Evolutionary conservation across 2,797 vertebrate genomes (phyloP).

Genomic region (Macroramphosus scolopax): DNA sequence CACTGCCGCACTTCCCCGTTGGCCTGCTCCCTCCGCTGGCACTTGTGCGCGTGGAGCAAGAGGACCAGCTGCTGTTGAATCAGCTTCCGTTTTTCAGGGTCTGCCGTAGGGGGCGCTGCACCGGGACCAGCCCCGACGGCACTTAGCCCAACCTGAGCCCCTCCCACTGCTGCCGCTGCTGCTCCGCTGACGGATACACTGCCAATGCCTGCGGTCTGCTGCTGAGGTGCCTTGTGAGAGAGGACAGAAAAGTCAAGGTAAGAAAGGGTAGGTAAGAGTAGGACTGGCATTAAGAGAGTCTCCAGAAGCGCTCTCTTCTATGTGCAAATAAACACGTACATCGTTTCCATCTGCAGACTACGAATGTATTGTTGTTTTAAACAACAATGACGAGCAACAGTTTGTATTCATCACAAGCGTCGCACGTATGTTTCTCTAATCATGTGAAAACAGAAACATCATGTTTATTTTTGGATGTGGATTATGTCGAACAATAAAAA

Average conservation of each 20-base stretch:
- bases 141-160: constrained; percentile 73
- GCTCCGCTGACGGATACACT: constrained; percentile 48
- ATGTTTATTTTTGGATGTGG: no score
- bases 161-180: constrained; percentile 54
- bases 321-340: no score
- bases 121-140: constrained; percentile 77
- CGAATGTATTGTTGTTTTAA: no score
- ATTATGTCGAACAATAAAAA: no score
- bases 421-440: no score
- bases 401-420: no score
- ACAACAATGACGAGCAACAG: no score
- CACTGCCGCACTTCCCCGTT: constrained; percentile 87
- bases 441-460: no score
- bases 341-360: no score
- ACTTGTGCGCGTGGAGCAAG: constrained; percentile 88
- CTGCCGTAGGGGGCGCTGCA: constrained; percentile 85
- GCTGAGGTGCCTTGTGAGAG: constrained; percentile 76
- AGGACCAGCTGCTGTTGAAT: constrained; percentile 91
- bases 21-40: constrained; percentile 87
- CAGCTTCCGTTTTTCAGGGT: constrained; percentile 89
- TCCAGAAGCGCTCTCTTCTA: no score
- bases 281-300: no score
- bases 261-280: neutral
- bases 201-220: constrained; percentile 74
- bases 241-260: neutral